phyloP scores from a whole-genome alignment of 2,888 invertebrate genomes.

The Eutolmus rufibarbis region DNA sequence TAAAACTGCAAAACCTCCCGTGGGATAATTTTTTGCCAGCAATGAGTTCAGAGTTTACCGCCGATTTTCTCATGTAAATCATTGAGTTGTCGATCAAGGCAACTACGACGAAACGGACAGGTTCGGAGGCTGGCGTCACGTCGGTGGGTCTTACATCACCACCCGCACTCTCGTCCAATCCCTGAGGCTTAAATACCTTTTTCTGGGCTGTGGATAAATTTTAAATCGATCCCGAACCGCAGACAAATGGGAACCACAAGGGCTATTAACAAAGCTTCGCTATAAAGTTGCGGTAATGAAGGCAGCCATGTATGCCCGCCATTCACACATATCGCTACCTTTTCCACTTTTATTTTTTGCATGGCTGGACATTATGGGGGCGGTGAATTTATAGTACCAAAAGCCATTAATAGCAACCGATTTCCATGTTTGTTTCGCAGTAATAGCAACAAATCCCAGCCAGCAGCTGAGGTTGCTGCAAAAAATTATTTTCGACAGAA shows the following conservation, averaged over 20 bases:
- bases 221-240: conserved; percentile 19
- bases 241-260: conserved; percentile 29
- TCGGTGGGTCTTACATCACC: background rate
- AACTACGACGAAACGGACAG: background rate
- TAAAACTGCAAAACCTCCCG: background rate
- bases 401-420: conserved; percentile 31
- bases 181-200: background rate
- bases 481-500: conserved; percentile 5
- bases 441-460: conserved; percentile 22
- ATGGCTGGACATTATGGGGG: conserved; percentile 26
- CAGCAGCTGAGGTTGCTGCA: conserved; percentile 10
- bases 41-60: background rate
- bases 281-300: conserved; percentile 36
- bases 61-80: background rate
- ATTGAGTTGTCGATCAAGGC: background rate
- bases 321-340: conserved; percentile 32
- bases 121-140: background rate
- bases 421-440: conserved; percentile 25
- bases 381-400: conserved; percentile 28
- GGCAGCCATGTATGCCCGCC: conserved; percentile 27
- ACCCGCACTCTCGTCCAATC: background rate
- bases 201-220: background rate
- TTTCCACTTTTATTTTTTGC: conserved; percentile 18
- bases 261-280: conserved; percentile 36
- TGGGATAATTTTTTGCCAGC: background rate